Evolutionary conservation across 2,888 invertebrate species (phyloP).

Genomic region (Linnaemya tessellans): DNA sequence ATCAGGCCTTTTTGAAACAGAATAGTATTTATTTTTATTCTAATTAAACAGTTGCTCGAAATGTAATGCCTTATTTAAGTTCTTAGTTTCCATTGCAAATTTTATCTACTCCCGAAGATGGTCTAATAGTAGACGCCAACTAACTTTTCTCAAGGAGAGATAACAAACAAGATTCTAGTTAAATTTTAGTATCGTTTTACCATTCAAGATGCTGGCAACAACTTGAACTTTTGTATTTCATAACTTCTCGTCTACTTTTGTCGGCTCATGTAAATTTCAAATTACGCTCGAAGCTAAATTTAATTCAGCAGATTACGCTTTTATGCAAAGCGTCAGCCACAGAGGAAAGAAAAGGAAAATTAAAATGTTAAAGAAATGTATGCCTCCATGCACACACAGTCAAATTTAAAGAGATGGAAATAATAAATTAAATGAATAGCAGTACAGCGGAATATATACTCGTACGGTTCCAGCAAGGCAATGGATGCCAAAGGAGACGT

Average conservation of each 20-base stretch:
- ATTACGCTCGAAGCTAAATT: conserved; percentile 20
- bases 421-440: conserved; percentile 21
- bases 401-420: neutral
- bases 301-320: conserved; percentile 35
- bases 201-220: neutral
- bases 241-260: neutral
- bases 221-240: conserved; percentile 13
- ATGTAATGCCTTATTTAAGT: neutral
- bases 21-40: too few relatives aligned
- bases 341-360: neutral
- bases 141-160: conserved; percentile 7
- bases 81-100: neutral
- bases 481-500: neutral
- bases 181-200: conserved; percentile 21
- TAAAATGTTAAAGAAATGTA: conserved; percentile 1
- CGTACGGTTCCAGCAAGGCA: neutral
- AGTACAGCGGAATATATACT: conserved; percentile 2
- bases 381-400: neutral
- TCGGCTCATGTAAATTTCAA: neutral
- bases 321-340: neutral
- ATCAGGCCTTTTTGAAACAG: too few relatives aligned
- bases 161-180: conserved; percentile 6
- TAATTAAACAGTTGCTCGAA: neutral
- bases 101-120: conserved; percentile 3
- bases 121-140: conserved; percentile 36